These are phyloP conservation scores for Lypha dubia DNA, from an alignment of 2,888 invertebrate genomes.

Conservation along the genomic window DNA sequence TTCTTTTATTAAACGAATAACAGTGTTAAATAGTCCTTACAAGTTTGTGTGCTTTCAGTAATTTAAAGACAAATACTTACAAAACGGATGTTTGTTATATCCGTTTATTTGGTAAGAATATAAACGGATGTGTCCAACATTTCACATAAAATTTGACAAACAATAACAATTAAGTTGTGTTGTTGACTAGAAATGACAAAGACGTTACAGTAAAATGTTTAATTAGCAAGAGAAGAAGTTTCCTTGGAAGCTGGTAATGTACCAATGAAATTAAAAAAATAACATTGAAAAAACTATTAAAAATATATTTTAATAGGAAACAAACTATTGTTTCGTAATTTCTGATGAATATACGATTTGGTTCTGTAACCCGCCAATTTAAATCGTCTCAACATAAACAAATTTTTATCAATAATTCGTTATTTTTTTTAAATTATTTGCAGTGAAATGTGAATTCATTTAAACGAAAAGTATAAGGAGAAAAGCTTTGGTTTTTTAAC, in stretches of 20 bases:
- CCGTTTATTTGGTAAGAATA: conserved; percentile 49
- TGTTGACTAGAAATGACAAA: conserved; percentile 8
- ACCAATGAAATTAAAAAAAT: too few species aligned
- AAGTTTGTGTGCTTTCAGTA: neutral
- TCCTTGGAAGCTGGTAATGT: too few species aligned
- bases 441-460: too few species aligned
- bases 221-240: neutral
- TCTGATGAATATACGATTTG: too few species aligned
- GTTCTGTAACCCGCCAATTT: too few species aligned
- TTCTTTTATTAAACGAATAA: too few species aligned
- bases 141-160: conserved; percentile 59
- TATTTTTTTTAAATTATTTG: too few species aligned
- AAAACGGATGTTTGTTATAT: conserved; percentile 62
- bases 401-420: too few species aligned
- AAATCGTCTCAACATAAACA: too few species aligned
- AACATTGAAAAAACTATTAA: too few species aligned
- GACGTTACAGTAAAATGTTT: neutral
- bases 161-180: conserved; percentile 24
- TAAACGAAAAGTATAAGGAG: neutral
- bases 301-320: neutral
- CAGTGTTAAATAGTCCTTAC: conserved; percentile 3
- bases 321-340: neutral
- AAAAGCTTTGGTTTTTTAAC: too few species aligned
- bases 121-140: conserved; percentile 56
- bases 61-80: conserved; percentile 55